Conservation (phyloP, 2,888 invertebrate species). For the Melieria omissa region DNA sequence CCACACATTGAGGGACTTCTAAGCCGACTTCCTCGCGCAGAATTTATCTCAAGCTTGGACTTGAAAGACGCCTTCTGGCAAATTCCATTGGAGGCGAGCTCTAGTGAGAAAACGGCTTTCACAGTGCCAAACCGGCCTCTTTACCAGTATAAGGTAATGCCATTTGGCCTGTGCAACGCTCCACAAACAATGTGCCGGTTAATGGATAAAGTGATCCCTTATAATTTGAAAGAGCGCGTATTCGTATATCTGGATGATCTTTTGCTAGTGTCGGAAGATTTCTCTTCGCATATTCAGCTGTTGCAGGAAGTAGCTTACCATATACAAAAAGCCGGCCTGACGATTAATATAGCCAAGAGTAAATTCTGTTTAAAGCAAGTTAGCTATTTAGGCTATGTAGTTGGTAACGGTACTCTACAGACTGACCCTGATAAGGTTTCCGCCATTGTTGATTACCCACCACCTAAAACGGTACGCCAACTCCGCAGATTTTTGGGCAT, state of each 20-base stretch:
- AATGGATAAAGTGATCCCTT: no score
- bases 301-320: conserved; percentile 19
- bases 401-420: conserved; percentile 28
- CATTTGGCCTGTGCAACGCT: no score
- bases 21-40: no score
- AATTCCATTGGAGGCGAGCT: no score
- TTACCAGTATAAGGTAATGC: no score
- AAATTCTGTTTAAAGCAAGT: conserved; percentile 32
- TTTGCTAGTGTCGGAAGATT: conserved; percentile 33
- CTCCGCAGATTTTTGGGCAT: conserved; percentile 30
- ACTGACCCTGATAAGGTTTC: conserved; percentile 29
- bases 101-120: no score
- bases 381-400: conserved; percentile 27
- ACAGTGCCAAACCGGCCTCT: no score
- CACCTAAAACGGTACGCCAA: conserved; percentile 16
- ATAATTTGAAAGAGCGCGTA: no score
- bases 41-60: no score
- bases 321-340: conserved; percentile 23
- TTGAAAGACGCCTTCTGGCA: no score
- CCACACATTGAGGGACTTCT: conserved; percentile 32
- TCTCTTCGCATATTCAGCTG: conserved; percentile 9
- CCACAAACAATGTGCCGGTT: no score
- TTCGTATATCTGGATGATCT: conserved; percentile 42
- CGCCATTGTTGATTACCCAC: conserved; percentile 30
- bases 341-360: conserved; percentile 29